Percentiles rank a stretch among this genome's conserved stretches.
Evolutionary conservation across 1,140 invertebrate species (phyloP).

Genomic region (Asobara japonica): DNA sequence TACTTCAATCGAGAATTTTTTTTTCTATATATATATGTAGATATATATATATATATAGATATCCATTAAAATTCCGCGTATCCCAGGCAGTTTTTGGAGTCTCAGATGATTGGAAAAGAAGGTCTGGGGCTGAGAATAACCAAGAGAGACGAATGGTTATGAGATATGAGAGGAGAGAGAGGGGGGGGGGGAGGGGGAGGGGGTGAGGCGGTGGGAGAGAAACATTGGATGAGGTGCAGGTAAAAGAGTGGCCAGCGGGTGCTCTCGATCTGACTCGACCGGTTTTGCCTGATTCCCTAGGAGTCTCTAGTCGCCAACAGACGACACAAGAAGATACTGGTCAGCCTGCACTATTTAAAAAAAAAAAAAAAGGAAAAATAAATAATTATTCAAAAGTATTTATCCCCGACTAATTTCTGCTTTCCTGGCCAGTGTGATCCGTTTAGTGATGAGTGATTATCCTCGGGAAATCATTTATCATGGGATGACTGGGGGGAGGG

Average conservation of each 20-base stretch:
- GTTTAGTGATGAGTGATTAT: neutral
- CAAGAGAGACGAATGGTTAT: neutral
- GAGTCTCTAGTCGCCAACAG: conserved; percentile 37
- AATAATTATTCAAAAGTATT: neutral
- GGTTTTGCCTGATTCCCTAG: conserved; percentile 42
- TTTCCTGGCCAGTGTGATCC: neutral
- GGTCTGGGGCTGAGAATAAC: neutral
- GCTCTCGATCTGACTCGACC: conserved; percentile 44
- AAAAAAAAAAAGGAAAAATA: neutral
- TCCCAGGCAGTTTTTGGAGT: neutral
- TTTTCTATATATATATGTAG: no score
- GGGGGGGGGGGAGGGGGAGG: conserved; percentile 16
- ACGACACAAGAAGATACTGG: neutral
- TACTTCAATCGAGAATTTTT: no score
- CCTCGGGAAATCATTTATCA: conserved; percentile 48
- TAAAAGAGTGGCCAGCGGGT: conserved; percentile 38
- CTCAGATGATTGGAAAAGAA: neutral
- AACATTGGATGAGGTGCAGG: conserved; percentile 10
- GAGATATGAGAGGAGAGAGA: neutral
- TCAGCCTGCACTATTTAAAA: neutral
- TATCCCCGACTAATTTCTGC: neutral
- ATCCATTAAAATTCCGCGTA: conserved; percentile 28
- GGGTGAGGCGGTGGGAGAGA: no score
- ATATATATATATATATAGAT: no score
- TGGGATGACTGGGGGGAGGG: neutral